Percentiles rank a stretch among this genome's conserved stretches.
Conservation (phyloP, 2,113 vertebrate species). For the Vireo altiloquus region DNA sequence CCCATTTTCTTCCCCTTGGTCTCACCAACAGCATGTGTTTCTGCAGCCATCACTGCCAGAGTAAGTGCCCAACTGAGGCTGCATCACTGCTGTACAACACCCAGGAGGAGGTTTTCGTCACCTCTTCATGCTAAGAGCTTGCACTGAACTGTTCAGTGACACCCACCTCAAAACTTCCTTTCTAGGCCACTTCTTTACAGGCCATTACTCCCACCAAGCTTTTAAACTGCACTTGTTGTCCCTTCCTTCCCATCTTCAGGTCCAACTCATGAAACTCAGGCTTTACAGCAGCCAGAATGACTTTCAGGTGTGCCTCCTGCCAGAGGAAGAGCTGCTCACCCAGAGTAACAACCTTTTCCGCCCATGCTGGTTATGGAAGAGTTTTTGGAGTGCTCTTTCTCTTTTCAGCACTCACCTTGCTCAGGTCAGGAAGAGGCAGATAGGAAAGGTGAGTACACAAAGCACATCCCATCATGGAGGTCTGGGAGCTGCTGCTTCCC, state of each 20-base stretch:
- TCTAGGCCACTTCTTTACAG: not conserved
- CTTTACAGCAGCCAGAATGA: not conserved
- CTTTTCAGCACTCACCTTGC: not conserved
- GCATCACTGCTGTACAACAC: not conserved
- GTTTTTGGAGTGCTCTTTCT: not conserved
- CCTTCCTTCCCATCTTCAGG: not conserved
- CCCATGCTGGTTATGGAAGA: not conserved
- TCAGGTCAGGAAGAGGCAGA: not conserved
- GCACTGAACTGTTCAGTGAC: not conserved
- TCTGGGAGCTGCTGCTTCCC: not conserved
- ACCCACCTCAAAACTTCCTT: not conserved
- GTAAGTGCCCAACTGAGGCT: not conserved
- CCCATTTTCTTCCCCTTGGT: not conserved
- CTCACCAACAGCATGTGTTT: not conserved
- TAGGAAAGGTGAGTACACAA: not conserved
- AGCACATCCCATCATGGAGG: not conserved
- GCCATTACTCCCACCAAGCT: not conserved
- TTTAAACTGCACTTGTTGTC: not conserved
- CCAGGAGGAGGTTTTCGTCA: not conserved
- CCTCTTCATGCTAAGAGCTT: not conserved
- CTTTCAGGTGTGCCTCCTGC: not conserved
- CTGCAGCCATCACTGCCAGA: not conserved
- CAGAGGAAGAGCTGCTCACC: not conserved
- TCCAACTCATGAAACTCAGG: not conserved
- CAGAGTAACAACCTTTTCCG: fast-evolving